Base-by-base conservation (phyloP, 2,113 vertebrate genomes). In the Elgaria multicarinata region DNA sequence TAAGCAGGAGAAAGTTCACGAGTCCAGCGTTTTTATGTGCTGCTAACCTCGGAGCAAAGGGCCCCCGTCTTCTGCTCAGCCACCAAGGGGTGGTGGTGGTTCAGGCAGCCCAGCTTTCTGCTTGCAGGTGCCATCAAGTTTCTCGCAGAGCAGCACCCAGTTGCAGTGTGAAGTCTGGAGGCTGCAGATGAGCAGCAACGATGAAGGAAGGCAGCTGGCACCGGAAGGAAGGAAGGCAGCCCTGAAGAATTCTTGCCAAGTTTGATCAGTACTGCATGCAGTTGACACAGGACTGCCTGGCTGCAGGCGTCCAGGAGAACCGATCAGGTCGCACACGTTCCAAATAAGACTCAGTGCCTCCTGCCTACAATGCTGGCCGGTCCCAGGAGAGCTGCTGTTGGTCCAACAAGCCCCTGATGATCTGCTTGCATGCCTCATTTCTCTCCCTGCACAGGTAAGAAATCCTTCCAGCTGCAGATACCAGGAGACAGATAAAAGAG, bases 81-180 rank as follows among this genome's bases (percentile, higher is more conserved):
- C 76, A 42, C 77, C 87, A 42, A n/a, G 67, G n/a, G 26, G n/a
- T n/a, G n/a, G n/a, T n/a, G n/a, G n/a, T n/a, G 50, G 55, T 36
- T 33, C 4, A 24, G 28, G 75, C 31, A 24, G 58, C 3, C 46
- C 16, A 33, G 24, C 16, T 10, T n/a, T 12, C 36, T 33, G n/a
- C 42, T 24, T 26, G 53, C 71, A 83, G 69, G 80, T 67, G 80
- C 85, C 80, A 5, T 58, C 55, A 83, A 83, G 80, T 89, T 76
- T 83, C 71, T 83, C n/a, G 50, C 6, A 4, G 53, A 66, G 8
- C 18, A 5, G 2, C 31, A 16, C 16, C 55, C 24, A 9, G 26
- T 6, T 8, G 69, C 64, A 69, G 24, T n/a, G 31, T 6, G 46
- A 42, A 79, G 26, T 78, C 28, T 44, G 55, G 14, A 4, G 14